Base-by-base conservation (phyloP, 2,888 invertebrate genomes). In the Mimas tiliae region DNA sequence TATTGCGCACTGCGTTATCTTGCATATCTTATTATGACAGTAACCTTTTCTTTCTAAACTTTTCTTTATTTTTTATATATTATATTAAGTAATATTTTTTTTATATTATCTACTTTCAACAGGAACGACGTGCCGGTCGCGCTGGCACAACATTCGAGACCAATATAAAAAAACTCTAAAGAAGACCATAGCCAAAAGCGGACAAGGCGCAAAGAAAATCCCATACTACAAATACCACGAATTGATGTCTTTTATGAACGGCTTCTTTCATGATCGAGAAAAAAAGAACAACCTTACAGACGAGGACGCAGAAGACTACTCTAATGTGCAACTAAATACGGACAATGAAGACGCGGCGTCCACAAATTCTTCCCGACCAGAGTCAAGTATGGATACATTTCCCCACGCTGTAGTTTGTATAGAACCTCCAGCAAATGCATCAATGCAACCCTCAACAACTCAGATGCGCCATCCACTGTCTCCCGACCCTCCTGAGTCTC, bases 131-230 rank as follows among this genome's bases (percentile, higher is more conserved):
- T 50, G 50, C 9, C 50, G 50, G 7, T 50, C 50, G 9, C 50
- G 50, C 19, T 50, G 50, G 50, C 50, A 50, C 8, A 50, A 50
- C 19, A 50, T 50, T 8, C 16, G 50, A 19, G 50, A 50, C 9
- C 50, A 50, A 50, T 50, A 50, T n/a, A 50, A 19, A 50, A 50
- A 50, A 9, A 50, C 50, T 9, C 50, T 50, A 4, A 50, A 50
- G 50, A 50, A 50, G 19, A 50, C 50, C 50, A 50, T 50, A 50
- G 50, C 50, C 19, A 50, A 50, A 19, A 50, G 19, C 7, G 50
- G 50, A 19, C 50, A 50, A 9, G 19, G 19, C 9, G 50, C 50
- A 9, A 50, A 50, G 11, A 50, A 50, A 9, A 16, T 50, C 19
- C 50, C 50, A 3, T 50, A 50, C 11, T 50, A 50, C 19, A 50